phyloP scores from a whole-genome alignment of 2,113 vertebrate genomes.

The Edolisoma coerulescens region DNA sequence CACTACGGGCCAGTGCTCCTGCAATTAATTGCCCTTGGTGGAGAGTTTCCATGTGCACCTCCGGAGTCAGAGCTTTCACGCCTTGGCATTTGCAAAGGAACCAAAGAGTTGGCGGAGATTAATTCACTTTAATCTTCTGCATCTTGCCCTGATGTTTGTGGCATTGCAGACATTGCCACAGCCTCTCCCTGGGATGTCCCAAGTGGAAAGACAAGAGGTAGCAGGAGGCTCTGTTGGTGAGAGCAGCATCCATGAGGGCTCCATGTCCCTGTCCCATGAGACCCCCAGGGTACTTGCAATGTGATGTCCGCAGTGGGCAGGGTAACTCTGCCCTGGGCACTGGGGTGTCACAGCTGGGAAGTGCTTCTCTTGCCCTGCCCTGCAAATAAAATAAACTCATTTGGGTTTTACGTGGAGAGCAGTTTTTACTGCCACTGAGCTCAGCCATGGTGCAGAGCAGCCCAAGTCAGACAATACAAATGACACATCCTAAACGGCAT shows the following conservation, averaged over 20 bases:
- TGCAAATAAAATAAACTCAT: slow-evolving; percentile 9
- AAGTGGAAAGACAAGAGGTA: not conserved
- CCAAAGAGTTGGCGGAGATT: not conserved
- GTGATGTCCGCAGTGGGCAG: not conserved
- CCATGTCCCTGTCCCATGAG: fast-evolving
- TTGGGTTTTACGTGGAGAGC: not conserved
- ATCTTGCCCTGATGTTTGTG: not conserved
- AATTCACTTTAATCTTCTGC: not conserved
- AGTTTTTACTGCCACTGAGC: not conserved
- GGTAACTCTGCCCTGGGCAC: not conserved
- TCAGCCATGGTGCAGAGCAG: not conserved
- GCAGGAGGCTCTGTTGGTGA: not conserved
- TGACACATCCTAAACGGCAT: slow-evolving; percentile 31
- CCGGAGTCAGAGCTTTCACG: not conserved
- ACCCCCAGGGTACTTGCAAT: fast-evolving
- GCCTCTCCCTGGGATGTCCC: not conserved
- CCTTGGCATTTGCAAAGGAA: not conserved
- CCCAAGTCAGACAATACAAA: not conserved
- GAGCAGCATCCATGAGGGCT: fast-evolving
- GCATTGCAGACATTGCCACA: not conserved
- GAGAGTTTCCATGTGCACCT: slow-evolving; percentile 22
- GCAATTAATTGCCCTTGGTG: not conserved
- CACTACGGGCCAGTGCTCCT: not conserved
- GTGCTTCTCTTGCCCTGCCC: not conserved
- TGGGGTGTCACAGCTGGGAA: not conserved